Evolutionary conservation across 2,797 vertebrate species (phyloP).

Genomic region (Champsocephalus esox): DNA sequence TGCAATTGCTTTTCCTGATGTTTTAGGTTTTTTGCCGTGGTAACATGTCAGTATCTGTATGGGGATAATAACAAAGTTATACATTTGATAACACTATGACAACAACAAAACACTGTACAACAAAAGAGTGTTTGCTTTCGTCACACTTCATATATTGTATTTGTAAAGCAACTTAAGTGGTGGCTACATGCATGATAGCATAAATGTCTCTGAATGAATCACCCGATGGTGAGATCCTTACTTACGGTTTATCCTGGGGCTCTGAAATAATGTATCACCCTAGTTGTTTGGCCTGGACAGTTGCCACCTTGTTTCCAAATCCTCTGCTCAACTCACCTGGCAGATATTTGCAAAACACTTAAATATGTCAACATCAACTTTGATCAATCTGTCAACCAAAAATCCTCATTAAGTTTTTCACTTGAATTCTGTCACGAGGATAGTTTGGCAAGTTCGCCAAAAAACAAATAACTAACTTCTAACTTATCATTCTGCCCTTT

Average conservation of each 20-base stretch:
- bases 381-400: background rate
- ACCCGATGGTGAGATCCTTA: background rate
- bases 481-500: background rate
- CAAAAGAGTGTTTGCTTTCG: background rate
- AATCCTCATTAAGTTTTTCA: slow-evolving; percentile 1
- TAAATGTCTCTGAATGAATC: background rate
- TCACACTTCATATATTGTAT: background rate
- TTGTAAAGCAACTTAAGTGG: background rate
- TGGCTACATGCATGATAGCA: background rate
- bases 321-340: background rate
- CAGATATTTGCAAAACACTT: background rate
- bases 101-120: too few relatives aligned
- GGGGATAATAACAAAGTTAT: too few relatives aligned
- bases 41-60: too few relatives aligned
- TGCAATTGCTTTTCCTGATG: too few relatives aligned
- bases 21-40: too few relatives aligned
- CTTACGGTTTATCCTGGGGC: background rate
- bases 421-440: background rate
- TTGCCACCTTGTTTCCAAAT: background rate
- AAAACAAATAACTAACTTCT: too few relatives aligned
- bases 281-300: background rate
- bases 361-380: background rate
- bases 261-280: background rate
- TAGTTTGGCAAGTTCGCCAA: background rate
- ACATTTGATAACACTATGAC: too few relatives aligned